Base-by-base conservation (phyloP, 1,140 invertebrate genomes). In the Zelostemma sp. region DNA sequence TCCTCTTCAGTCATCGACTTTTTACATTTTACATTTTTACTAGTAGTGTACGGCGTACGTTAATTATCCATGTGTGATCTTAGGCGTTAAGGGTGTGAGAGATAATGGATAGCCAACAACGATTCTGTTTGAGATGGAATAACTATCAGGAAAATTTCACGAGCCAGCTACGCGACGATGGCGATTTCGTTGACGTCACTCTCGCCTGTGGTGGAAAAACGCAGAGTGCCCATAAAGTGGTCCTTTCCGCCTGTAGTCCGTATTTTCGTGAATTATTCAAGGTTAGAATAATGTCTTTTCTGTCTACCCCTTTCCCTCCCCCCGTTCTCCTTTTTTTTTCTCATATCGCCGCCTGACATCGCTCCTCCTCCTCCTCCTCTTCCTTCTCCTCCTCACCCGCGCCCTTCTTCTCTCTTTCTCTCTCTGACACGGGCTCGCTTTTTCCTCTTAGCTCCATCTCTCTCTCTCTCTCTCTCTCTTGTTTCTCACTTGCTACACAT, bases 61-160 rank as follows among this genome's bases (percentile, higher is more conserved):
- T 80, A 78, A 76, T 78, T 80, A 68, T 77, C 71, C 63, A 80
- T 81, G 77, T 81, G 76, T 80, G 77, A 79, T 80, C 73, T 43
- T 76, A 80, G 76, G 80, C 79, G 77, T 75, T 79, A 73, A 81
- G 79, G 76, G 78, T 80, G 79, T 76, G 77, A 73, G 71, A 79
- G 73, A 82, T 78, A 83, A 85, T 85, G 84, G 83, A 86, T 85
- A 85, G 82, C 75, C 84, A 85, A 82, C 84, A 95, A 89, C 93
- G 95, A 87, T 95, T 95, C 88, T 95, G 93, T 89, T 89, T 95
- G 85, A 90, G 93, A 88, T 96, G 94, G 94, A 95, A 95, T 89
- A 95, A 95, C 88, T 95, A 95, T 89, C 93, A 94, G 86, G 91
- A 92, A 68, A 95, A 94, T 86, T 93, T 95, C 85, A 92, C 91